Percentiles rank a stretch among this genome's conserved stretches.
Evolutionary conservation across 2,888 invertebrate genomes (phyloP).

Genomic region (Eupithecia subfuscata): DNA sequence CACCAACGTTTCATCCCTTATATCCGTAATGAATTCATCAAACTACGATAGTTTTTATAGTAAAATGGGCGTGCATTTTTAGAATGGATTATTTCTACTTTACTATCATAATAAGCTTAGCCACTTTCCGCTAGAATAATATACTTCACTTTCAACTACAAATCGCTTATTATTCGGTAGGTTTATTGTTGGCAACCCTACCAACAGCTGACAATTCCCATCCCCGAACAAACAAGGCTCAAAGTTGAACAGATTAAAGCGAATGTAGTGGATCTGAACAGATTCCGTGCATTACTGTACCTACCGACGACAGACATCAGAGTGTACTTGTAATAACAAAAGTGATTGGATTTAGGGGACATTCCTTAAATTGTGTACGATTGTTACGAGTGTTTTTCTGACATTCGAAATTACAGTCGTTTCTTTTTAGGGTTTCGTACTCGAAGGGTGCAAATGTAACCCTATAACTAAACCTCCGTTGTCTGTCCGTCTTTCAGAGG

Average conservation of each 20-base stretch:
- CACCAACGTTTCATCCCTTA: too few species aligned
- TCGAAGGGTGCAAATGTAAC: too few species aligned
- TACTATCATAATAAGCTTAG: background rate
- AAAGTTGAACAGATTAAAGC: conserved; percentile 28
- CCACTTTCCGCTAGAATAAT: background rate
- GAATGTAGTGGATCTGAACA: conserved; percentile 24
- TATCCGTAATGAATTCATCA: too few species aligned
- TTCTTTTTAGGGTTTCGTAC: background rate
- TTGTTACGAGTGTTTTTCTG: conserved; percentile 8
- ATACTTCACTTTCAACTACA: background rate
- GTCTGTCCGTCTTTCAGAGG: too few species aligned
- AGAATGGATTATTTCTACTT: too few species aligned
- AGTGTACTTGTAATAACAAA: conserved; percentile 12
- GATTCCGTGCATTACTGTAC: conserved; percentile 26
- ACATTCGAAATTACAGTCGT: background rate
- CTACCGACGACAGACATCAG: background rate
- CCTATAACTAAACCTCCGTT: too few species aligned
- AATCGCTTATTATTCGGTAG: background rate
- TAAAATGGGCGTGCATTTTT: too few species aligned
- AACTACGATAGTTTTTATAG: too few species aligned
- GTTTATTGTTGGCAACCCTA: conserved; percentile 21
- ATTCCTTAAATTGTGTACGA: background rate
- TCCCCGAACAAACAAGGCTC: conserved; percentile 28
- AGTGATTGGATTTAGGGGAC: conserved; percentile 5
- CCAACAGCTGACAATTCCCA: conserved; percentile 24